These are phyloP conservation scores for Eupithecia subfuscata DNA, from an alignment of 2,888 invertebrate genomes.

Conservation along the genomic window DNA sequence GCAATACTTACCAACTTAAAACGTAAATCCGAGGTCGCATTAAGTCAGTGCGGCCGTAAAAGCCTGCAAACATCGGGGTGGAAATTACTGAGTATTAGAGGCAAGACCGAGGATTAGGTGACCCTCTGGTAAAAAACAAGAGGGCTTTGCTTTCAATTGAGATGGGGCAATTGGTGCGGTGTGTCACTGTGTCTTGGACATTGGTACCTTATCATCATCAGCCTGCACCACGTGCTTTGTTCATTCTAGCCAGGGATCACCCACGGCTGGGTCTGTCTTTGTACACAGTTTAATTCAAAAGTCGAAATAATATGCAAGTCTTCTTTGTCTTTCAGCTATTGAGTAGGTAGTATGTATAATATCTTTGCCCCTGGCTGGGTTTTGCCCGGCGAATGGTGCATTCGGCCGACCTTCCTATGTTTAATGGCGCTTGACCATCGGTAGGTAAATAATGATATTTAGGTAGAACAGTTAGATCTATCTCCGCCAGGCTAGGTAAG, in stretches of 20 bases:
- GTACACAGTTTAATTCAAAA: neutral
- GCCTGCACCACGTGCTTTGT: neutral
- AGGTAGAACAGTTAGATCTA: too few relatives aligned
- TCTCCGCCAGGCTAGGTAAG: neutral
- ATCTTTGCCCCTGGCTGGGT: too few relatives aligned
- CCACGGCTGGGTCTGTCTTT: neutral
- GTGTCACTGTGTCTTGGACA: constrained; percentile 12
- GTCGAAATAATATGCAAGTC: neutral
- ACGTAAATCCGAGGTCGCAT: constrained; percentile 56
- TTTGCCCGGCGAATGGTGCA: too few relatives aligned
- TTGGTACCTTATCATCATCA: neutral
- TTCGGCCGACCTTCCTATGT: neutral
- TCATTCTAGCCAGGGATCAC: neutral
- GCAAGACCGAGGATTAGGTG: constrained; percentile 71
- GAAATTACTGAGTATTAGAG: constrained; percentile 81
- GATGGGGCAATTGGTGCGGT: constrained; percentile 24
- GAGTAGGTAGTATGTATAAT: too few relatives aligned
- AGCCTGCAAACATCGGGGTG: constrained; percentile 68
- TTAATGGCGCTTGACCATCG: neutral
- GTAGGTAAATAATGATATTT: neutral
- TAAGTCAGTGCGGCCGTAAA: constrained; percentile 60
- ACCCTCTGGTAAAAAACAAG: constrained; percentile 81
- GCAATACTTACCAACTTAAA: constrained; percentile 40
- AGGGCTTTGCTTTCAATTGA: constrained; percentile 66
- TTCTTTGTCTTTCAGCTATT: too few relatives aligned